Evolutionary conservation across 1,140 invertebrate genomes (phyloP), one percentile per base, ranked within the genome.

Genomic region (Contarinia nasturtii): DNA sequence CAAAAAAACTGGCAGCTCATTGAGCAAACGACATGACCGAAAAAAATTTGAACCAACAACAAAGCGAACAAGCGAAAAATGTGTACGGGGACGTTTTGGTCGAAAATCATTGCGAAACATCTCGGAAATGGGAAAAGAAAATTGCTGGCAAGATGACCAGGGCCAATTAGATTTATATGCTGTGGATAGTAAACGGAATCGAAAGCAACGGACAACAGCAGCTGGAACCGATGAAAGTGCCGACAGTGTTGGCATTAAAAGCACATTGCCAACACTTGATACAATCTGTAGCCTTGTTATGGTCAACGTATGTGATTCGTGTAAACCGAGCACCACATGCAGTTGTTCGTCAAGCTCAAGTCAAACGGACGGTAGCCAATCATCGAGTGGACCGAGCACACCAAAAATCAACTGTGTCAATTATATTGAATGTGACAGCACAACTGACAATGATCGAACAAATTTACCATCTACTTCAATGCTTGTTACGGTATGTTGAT

Each of bases 341-440:
- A 43, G 18, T 20, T 43, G n/a, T 43, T 18, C n/a, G 18, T 18
- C 41, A 7, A 43, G 10, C 18, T 11, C n/a, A 12, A 21, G 10
- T 7, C n/a, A 43, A 12, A 18, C 41, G 7, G 41, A 43, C n/a
- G 17, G 11, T 4, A 43, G 18, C 18, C n/a, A 18, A 18, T 43
- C 10, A 18, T 21, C 41, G 5, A 12, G n/a, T 18, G n/a, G 18
- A 43, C 4, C 12, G 10, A 20, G 5, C 10, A 17, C 18, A 20
- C 22, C 43, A 15, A 44, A 44, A 33, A 22, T 27, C 22, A 21
- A 41, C 21, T 27, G 27, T 27, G 27, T 27, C 27, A 27, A 27
- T 10, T 27, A 27, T 10, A 27, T 27, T 27, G 48, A 49, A 40
- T 49, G 48, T 34, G 48, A 49, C 22, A 49, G 48, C 22, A 49